Evolutionary conservation across 2,888 invertebrate species (phyloP).

Genomic region (Eilema griseolum): DNA sequence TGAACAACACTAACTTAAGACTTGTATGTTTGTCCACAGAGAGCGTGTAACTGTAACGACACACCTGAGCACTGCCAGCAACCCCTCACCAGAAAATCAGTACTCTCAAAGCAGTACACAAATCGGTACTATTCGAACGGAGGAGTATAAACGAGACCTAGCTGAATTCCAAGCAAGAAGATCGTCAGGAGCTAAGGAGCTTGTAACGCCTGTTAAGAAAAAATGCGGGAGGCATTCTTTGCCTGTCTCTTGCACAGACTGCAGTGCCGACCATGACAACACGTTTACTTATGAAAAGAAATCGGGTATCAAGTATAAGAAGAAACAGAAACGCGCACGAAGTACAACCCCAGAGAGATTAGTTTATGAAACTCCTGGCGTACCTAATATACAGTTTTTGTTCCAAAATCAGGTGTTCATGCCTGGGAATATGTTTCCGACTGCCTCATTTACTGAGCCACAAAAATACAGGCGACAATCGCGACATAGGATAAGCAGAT

Average conservation of each 20-base stretch:
- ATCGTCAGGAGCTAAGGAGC: slow-evolving; percentile 67
- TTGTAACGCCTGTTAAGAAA: slow-evolving; percentile 71
- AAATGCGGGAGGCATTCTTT: slow-evolving; percentile 79
- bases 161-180: slow-evolving; percentile 83
- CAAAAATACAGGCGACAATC: slow-evolving; percentile 56
- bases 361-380: slow-evolving; percentile 53
- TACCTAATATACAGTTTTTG: slow-evolving; percentile 81
- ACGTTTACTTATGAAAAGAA: slow-evolving; percentile 82
- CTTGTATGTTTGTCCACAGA: slow-evolving; percentile 59
- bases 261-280: slow-evolving; percentile 72
- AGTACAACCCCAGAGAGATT: slow-evolving; percentile 67
- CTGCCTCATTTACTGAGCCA: slow-evolving; percentile 70
- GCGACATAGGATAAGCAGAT: slow-evolving; percentile 56
- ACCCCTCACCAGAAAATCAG: slow-evolving; percentile 54
- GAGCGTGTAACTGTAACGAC: slow-evolving; percentile 81
- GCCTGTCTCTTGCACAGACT: slow-evolving; percentile 78
- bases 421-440: slow-evolving; percentile 73
- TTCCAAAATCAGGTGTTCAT: slow-evolving; percentile 85
- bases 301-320: slow-evolving; percentile 76
- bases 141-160: slow-evolving; percentile 81
- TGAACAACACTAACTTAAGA: background rate
- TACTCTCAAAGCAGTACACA: slow-evolving; percentile 54
- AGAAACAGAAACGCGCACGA: slow-evolving; percentile 69
- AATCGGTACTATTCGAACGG: slow-evolving; percentile 80
- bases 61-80: slow-evolving; percentile 59